Conservation (phyloP, 1,140 invertebrate species). For the Papilio glaucus region DNA sequence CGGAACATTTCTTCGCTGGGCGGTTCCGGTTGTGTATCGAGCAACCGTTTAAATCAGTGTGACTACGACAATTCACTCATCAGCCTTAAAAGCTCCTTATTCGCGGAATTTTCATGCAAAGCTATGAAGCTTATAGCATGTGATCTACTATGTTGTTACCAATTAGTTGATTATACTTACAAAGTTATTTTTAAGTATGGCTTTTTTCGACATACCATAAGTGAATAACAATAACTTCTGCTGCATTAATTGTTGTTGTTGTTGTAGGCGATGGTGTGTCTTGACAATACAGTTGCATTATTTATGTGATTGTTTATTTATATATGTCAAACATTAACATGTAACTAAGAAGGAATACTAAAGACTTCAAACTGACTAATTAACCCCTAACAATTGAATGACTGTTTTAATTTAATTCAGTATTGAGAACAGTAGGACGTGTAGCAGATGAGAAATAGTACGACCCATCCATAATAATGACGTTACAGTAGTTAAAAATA, state of each 20-base stretch:
- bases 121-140: no score
- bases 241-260: not conserved
- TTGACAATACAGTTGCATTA: not conserved
- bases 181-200: no score
- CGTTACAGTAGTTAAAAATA: not conserved
- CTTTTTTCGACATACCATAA: not conserved
- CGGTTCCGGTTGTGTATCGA: no score
- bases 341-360: slow-evolving; percentile 3
- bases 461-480: not conserved
- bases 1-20: no score
- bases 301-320: not conserved
- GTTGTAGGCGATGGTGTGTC: not conserved
- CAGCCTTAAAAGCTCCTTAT: no score
- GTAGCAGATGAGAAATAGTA: not conserved
- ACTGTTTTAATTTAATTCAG: not conserved
- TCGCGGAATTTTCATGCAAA: no score
- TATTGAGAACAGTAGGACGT: not conserved
- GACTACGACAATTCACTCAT: not conserved
- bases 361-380: not conserved
- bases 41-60: not conserved
- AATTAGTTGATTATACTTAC: no score
- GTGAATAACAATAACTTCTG: not conserved
- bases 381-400: not conserved
- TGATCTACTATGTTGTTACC: no score
- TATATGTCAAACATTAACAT: not conserved